Base-by-base conservation (phyloP, 2,113 vertebrate species). In the Rhabdornis inornatus region DNA sequence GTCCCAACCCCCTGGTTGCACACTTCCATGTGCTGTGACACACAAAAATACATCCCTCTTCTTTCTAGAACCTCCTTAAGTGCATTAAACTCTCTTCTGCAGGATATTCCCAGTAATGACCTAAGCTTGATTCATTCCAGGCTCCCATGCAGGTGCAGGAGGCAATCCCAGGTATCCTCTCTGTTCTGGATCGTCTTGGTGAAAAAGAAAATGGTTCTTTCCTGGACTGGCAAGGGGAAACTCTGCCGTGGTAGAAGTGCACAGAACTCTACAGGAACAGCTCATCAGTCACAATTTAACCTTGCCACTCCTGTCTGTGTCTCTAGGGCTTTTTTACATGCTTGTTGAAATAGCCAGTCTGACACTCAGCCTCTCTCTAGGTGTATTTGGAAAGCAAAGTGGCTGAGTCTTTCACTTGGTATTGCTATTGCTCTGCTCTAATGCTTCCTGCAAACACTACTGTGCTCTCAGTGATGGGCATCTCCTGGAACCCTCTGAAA, bases 61-160 rank as follows among this genome's bases (percentile, higher is more conserved):
- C 42, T 33, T 70, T 49, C 39, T 5, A 61, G 47, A 6, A 35
- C 47, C 23, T 47, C 42, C 63, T 66, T 21, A 28, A 15, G 21
- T 16, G 64, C 10, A 6, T 17, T 49, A 31, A 5, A 22, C 59
- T 42, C 18, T 37, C 5, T 49, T 28, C 53, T 37, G 12, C 4
- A 5, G 30, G 31, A 13, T 44, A 47, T 71, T 78, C n/a, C 45
- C 57, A 33, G 28, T 64, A 72, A 68, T 83, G 55, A 90, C 28
- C 42, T 42, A 4, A 72, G 21, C 4, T 68, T 70, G 56, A 4
- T 92, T 57, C 87, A 11, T 90, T 83, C 27, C 56, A 89, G 96
- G 94, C 95, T 74, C 91, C 97, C 44, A 90, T 94, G 94, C 93
- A 96, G 63, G 78, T 97, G 47, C 92, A 96, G 57, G 96, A 96